Evolutionary conservation across 2,888 invertebrate genomes (phyloP), one percentile per base, ranked within the genome.

Genomic region (Caenorhabditis panamensis): DNA sequence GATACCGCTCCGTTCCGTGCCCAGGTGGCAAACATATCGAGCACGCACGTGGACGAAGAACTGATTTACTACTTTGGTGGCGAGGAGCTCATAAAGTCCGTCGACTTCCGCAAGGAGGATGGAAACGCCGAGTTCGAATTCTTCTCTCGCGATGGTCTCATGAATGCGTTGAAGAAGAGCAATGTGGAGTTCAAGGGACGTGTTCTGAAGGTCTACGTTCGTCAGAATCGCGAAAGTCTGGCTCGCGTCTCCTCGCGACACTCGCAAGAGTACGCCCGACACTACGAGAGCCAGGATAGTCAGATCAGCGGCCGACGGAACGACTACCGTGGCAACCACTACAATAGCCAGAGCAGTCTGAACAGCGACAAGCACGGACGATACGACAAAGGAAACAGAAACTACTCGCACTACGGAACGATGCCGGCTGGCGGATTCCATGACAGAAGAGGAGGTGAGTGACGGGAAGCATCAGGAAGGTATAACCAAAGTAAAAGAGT

Each of bases 401-500:
- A 28, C 69, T n/a, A 71, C 36, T 20, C 22, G 37, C 63, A 77
- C 13, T 80, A 80, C 47, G 69, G 64, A 41, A 80, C 79, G 26
- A 58, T 80, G 68, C 79, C 79, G n/a, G 72, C 79, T 5, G 79
- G 79, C 3, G 79, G 79, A 28, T 73, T 47, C 44, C 51, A 78
- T 20, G 72, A 64, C 51, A 64, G 61, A 47, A 51, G 67, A 36
- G 66, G 76, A 73, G 64, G 61, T 28, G 8, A 47, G 47, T 16
- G 31, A 16, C 3, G 2, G 16, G 13, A 9, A 3, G 20, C 18
- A 20, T n/a, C 11, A 37, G 20, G 41, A 54, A 18, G 11, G 6
- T 6, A 41, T 41, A 16, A 66, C n/a, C 54, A 13, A 47, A 24
- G 2, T 31, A 22, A 11, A 68, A 68, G 68, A 58, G 59, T 69